A percentile compares a stretch with the other conserved stretches of the same genome.
Conservation (phyloP, 2,888 invertebrate species). For the Zhuqinia jingwanae region DNA sequence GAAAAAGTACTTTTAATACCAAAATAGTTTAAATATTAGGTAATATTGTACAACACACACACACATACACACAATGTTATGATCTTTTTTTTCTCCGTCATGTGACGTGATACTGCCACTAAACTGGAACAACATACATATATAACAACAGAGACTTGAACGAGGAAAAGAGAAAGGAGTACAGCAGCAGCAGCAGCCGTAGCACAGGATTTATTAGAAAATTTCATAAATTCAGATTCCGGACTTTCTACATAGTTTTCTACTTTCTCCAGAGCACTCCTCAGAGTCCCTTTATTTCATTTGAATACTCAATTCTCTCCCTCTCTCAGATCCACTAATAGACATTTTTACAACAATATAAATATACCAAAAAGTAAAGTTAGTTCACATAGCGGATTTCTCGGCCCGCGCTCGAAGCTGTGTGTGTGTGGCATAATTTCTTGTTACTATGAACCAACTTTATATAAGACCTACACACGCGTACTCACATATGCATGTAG, state of each 20-base stretch:
- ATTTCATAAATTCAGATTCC: slow-evolving; percentile 70
- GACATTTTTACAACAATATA: not conserved
- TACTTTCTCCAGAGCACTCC: slow-evolving; percentile 64
- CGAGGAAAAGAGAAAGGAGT: not conserved
- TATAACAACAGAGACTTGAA: not conserved
- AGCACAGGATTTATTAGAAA: slow-evolving; percentile 65
- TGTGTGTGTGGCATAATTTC: slow-evolving; percentile 41
- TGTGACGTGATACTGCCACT: slow-evolving; percentile 11
- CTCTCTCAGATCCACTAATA: slow-evolving; percentile 17
- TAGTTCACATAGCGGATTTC: slow-evolving; percentile 14
- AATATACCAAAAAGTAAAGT: no score
- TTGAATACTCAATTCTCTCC: slow-evolving; percentile 53
- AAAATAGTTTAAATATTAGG: slow-evolving; percentile 36
- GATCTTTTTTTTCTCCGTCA: not conserved
- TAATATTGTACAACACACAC: not conserved
- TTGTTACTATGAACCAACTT: not conserved
- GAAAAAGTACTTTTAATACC: slow-evolving; percentile 17
- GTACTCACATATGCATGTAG: not conserved
- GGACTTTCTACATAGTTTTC: slow-evolving; percentile 68
- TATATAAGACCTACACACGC: not conserved
- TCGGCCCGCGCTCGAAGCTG: slow-evolving; percentile 11
- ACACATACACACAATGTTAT: no score
- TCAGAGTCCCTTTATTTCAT: slow-evolving; percentile 63
- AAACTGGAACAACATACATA: not conserved
- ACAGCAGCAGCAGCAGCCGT: not conserved